Base-by-base conservation (phyloP, 23 tunicate species). In the Halocynthia roretzi region DNA sequence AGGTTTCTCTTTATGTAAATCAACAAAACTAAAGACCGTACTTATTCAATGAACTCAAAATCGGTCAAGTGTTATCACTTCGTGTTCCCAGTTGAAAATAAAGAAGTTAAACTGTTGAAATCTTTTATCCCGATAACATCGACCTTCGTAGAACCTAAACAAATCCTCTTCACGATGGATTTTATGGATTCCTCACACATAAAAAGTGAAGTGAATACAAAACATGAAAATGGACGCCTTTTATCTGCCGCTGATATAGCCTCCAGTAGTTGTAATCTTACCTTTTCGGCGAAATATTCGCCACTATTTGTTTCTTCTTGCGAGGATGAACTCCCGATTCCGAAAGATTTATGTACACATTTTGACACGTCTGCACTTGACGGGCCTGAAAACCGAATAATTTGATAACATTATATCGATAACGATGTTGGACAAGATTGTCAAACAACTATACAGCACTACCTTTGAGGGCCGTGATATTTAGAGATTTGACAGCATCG, bases 251-350 rank as follows among this genome's bases (percentile, higher is more conserved):
- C 44, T 31, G 44, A 31, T 4, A 31, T 0, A 31, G 44, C 44
- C 44, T 31, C 44, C 44, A 31, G 44, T 18, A 60, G 2, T 15
- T 4, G 64, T 18, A 49, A 31, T 44, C 77, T 71, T 31, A 89
- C 96, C 83, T 89, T 63, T 44, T 89, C 96, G 5, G 96, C 85
- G 56, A 86, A 89, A 70, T 89, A 89, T 61, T 89, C 88, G 40
- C 96, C 96, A 56, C 96, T 89, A 8, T 80, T 68, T 7, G 72
- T 86, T 63, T 50, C 68, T 7, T 75, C 19, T 50, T 80, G 85
- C 10, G 71, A 20, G 10, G 85, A 8, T 12, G 96, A 89, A 17
- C 79, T 84, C 57, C 96, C 96, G 50, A 89, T 80, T 8, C 83
- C 83, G 53, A 52, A 78, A 6, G 50, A 65, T 58, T 89, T 87